Evolutionary conservation across 2,113 vertebrate genomes (phyloP), one percentile per base, ranked within the genome.

Genomic region (Talpa occidentalis): DNA sequence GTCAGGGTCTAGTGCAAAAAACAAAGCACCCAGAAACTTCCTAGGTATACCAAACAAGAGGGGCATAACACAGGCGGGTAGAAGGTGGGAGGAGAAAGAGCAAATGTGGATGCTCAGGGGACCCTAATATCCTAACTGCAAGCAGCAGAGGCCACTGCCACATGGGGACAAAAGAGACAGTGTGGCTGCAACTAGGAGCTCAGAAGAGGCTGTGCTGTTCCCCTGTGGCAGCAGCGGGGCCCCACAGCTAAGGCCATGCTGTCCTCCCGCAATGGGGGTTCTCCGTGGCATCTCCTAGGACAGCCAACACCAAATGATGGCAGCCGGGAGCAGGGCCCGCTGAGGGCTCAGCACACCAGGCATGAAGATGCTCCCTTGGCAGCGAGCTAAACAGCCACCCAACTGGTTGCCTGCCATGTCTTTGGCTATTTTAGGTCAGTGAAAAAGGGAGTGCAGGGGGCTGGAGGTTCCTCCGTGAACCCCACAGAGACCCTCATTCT

Each of bases 51-150:
- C 30, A 21, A 32, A 52, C 37, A 17, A 19, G 22, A 74, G 15
- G 47, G 21, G 30, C 40, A 5, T 19, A 69, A 24, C 37, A 22
- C 4, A 44, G 52, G 40, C n/a, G 17, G 17, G 11, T 14, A 21
- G 49, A 30, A 69, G 49, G 44, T 2, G 35, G 52, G 37, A 44
- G 44, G 64, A 9, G 30, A 64, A 54, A 28, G 42, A 21, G 14
- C 0, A 8, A n/a, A 44, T 1, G 1, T 4, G 16, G 35, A 21
- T 15, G 24, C 30, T 4, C 0, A 22, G 32, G 40, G 32, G 2
- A 30, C 3, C 0, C 1, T 32, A 40, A 37, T 1, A 30, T 1
- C 3, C 42, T 2, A 14, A 10, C 22, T 35, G 22, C 44, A 52
- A 40, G 44, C 62, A 54, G 30, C 54, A 35, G 30, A 26, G 26